Evolutionary conservation across 2,113 vertebrate species (phyloP).

Genomic region (Micronycteris hirsuta): DNA sequence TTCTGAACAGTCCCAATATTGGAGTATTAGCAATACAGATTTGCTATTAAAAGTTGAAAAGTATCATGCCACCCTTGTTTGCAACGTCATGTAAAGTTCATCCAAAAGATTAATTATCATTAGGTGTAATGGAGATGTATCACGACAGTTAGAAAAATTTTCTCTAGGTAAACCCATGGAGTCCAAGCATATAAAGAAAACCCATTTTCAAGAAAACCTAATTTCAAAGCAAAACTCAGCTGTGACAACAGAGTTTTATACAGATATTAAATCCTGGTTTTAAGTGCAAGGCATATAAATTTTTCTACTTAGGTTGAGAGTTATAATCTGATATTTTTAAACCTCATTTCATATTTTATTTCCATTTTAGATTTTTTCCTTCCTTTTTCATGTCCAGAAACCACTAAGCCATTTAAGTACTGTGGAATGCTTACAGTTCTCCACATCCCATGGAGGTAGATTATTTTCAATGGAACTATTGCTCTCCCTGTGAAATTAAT

Average conservation of each 20-base stretch:
- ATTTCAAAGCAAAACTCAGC: constrained; percentile 27
- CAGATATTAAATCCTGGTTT: constrained; percentile 41
- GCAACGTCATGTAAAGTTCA: background rate
- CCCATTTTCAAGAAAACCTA: constrained; percentile 22
- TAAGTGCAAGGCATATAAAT: constrained; percentile 31
- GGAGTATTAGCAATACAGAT: background rate
- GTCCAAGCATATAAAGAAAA: constrained; percentile 19
- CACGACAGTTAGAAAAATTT: constrained; percentile 36
- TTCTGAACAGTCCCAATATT: background rate
- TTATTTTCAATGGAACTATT: constrained; percentile 65
- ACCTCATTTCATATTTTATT: constrained; percentile 68
- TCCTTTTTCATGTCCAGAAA: constrained; percentile 66
- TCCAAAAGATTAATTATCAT: constrained; percentile 1
- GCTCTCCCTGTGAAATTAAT: constrained; percentile 73
- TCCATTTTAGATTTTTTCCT: constrained; percentile 56
- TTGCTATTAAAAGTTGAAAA: background rate
- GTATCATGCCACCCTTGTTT: background rate
- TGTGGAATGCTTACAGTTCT: constrained; percentile 67
- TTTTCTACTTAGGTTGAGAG: constrained; percentile 46
- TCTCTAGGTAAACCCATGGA: background rate
- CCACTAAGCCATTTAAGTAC: constrained; percentile 71
- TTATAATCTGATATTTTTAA: constrained; percentile 52
- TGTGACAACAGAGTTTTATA: constrained; percentile 1
- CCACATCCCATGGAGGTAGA: constrained; percentile 58
- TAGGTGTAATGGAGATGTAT: background rate